Conservation (phyloP, 1,140 invertebrate genomes). For the Drosophila hydei region DNA sequence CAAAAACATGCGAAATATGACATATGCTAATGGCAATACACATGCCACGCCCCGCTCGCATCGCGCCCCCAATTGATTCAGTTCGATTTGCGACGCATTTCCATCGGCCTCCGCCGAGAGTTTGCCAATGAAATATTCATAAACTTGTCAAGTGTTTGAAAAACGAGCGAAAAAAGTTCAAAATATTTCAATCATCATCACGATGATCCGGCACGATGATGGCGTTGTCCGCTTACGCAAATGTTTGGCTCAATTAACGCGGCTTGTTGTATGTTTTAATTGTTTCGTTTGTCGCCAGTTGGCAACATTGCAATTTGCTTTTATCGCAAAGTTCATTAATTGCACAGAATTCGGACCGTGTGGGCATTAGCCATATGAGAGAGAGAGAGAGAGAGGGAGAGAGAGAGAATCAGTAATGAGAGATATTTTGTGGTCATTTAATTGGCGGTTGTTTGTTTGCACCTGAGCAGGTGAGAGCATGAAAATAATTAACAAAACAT, state of each 20-base stretch:
- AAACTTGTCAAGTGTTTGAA: constrained; percentile 42
- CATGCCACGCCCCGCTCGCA: background rate
- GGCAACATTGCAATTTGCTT: constrained; percentile 7
- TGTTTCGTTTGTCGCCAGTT: constrained; percentile 16
- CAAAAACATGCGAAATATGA: constrained; percentile 50
- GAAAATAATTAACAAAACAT: background rate
- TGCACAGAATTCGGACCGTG: no score
- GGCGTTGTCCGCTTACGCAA: constrained; percentile 26
- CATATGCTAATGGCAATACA: constrained; percentile 34
- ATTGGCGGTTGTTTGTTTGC: constrained; percentile 30
- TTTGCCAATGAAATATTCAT: constrained; percentile 55
- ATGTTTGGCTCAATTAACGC: constrained; percentile 55
- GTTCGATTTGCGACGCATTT: constrained; percentile 44
- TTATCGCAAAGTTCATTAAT: no score
- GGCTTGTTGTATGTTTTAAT: constrained; percentile 32
- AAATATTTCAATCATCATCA: constrained; percentile 9
- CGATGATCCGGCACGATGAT: constrained; percentile 2
- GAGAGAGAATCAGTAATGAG: no score
- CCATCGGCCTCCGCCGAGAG: constrained; percentile 18
- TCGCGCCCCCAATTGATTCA: constrained; percentile 31
- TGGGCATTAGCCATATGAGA: no score
- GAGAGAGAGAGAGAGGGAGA: no score
- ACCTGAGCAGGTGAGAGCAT: background rate
- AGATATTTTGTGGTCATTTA: constrained; percentile 28
- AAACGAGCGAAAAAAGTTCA: no score